Percentiles rank a stretch among this genome's conserved stretches.
Conservation (phyloP, 2,113 vertebrate genomes). For the Rhinolophus ferrumequinum region DNA sequence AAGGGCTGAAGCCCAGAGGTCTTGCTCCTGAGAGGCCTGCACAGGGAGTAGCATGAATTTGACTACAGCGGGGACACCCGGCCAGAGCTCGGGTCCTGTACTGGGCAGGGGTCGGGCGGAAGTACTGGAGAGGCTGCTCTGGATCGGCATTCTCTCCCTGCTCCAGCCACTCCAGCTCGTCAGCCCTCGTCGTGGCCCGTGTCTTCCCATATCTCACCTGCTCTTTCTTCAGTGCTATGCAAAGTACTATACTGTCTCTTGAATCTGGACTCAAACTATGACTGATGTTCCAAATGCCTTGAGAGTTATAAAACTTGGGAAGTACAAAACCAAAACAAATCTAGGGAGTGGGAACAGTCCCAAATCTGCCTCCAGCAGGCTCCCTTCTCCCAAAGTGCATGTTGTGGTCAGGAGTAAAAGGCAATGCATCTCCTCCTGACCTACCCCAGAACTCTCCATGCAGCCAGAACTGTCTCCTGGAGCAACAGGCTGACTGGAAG, state of each 20-base stretch:
- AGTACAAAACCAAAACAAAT: constrained; percentile 48
- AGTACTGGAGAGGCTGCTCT: not conserved
- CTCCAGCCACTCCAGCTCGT: too few relatives aligned
- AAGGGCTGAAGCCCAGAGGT: not conserved
- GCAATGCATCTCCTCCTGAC: not conserved
- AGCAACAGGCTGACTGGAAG: not conserved
- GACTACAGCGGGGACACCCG: too few relatives aligned
- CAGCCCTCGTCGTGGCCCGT: not conserved
- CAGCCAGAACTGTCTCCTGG: not conserved
- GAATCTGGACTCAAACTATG: not conserved
- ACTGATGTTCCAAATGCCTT: constrained; percentile 15
- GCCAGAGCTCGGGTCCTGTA: not conserved
- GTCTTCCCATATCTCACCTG: not conserved
- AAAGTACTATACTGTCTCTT: not conserved
- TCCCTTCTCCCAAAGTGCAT: constrained; percentile 8
- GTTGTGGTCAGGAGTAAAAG: constrained; percentile 20
- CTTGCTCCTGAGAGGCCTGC: not conserved
- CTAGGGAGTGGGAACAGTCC: not conserved
- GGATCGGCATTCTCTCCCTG: not conserved
- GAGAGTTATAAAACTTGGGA: not conserved
- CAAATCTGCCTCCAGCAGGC: not conserved
- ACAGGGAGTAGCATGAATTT: not conserved
- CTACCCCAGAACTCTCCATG: not conserved
- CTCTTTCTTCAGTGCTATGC: not conserved
- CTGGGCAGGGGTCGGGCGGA: not conserved